Conservation (phyloP, 1,140 invertebrate genomes). For the Drosophila equinoxialis region DNA sequence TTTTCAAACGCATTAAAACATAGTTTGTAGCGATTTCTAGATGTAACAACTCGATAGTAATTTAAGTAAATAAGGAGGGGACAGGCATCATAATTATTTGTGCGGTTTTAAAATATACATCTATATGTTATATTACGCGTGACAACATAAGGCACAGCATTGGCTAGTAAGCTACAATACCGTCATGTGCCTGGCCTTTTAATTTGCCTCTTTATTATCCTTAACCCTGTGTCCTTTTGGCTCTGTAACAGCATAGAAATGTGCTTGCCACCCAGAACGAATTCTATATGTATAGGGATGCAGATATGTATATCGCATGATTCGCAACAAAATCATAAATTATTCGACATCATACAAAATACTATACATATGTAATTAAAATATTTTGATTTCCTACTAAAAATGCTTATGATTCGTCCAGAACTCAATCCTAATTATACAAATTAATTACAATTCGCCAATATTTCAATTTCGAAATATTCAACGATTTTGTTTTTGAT, state of each 20-base stretch:
- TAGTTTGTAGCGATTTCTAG: slow-evolving; percentile 56
- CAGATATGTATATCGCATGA: background rate
- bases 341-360: background rate
- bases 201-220: slow-evolving; percentile 10
- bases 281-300: background rate
- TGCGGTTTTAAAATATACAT: slow-evolving; percentile 8
- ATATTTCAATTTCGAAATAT: background rate
- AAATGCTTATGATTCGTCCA: too few relatives aligned
- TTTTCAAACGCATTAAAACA: slow-evolving; percentile 55
- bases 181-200: slow-evolving; percentile 44
- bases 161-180: slow-evolving; percentile 17
- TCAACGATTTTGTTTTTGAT: background rate
- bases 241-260: slow-evolving; percentile 19
- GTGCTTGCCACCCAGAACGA: background rate
- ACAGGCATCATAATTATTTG: slow-evolving; percentile 9
- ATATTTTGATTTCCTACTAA: background rate
- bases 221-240: slow-evolving; percentile 23
- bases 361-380: background rate
- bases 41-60: slow-evolving; percentile 31
- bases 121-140: slow-evolving; percentile 22
- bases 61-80: slow-evolving; percentile 34
- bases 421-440: too few relatives aligned
- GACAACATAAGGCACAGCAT: slow-evolving; percentile 30
- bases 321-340: background rate
- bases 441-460: background rate